Evolutionary conservation across 2,797 vertebrate species (phyloP), one percentile per base, ranked within the genome.

Genomic region (Mus spretus): DNA sequence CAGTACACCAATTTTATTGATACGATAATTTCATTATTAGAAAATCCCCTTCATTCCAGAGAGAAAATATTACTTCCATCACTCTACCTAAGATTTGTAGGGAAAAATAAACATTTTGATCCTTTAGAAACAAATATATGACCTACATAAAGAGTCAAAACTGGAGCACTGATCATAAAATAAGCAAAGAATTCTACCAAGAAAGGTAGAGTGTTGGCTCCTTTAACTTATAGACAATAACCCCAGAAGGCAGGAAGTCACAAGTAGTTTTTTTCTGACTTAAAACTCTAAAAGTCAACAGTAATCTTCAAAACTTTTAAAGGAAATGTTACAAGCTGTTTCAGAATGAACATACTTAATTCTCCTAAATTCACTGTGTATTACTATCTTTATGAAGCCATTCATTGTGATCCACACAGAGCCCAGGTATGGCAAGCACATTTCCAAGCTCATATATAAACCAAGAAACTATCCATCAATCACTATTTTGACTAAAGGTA

Each of bases 171-270:
- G 47, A 93, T 90, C 59, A 88, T 61, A 14, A 77, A 82, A 79
- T 80, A 87, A 90, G 84, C 20, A 94, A 90, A 63, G 70, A 91
- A 91, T 7, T 22, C 10, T 70, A 40, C 3, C 8, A 63, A 82
- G 3, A 89, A 82, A 50, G 24, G 5, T 24, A 85, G 19, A 80
- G 37, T 74, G 17, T 78, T 82, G 79, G 50, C 82, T n/a, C 50
- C 5, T 31, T 87, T 94, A 95, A 86, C 79, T 74, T 92, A 90
- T 44, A 79, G 37, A 90, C 93, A 95, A 92, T 78, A 92, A 93
- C 20, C 14, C 19, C 31, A 77, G 34, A 65, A 82, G 34, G 1
- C 13, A 89, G 14, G 59, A 81, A 44, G 19, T 82, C 47, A 87
- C 28, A 37, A 34, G 70, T 24, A 24, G 14, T 37, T 72, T 53